Evolutionary conservation across 2,888 invertebrate species (phyloP), one percentile per base, ranked within the genome.

Genomic region (Hyles lineata): DNA sequence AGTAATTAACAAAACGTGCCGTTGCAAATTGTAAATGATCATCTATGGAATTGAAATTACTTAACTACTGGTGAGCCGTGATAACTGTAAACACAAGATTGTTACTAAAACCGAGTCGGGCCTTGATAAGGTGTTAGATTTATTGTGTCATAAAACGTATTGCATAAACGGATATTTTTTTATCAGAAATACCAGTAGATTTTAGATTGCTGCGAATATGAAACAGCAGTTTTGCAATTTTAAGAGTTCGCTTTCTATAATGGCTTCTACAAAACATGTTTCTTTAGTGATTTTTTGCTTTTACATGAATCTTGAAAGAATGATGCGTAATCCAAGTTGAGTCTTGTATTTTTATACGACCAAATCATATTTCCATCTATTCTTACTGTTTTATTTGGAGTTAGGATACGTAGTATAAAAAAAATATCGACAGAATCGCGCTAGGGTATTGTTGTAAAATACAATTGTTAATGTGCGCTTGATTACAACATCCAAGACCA

Each of bases 1-100:
- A 67, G 50, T 67, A 67, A 67, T 67, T 67, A 67, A 67, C 15
- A 43, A 67, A 67, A 67, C 50, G 67, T 67, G 67, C 67, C 67
- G 50, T 67, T 23, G 43, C 67, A 67, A 67, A 67, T 67, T 67
- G 67, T 67, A 50, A 50, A 67, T 50, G 50, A 67, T 67, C 23
- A 50, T 50, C 43, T 50, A 67, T 50, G 23, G 50, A 67, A 67
- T 23, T 67, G 67, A 67, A 23, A 50, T 67, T 67, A 67, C 23
- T 17, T 23, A 67, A 50, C 67, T 67, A 67, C 67, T 23, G 21
- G 67, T 43, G 23, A 55, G 52, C 52, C n/a, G 19, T 43, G 15
- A 43, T 21, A 23, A 23, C 67, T 23, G 50, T 50, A 67, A 50
- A 67, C 23, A 67, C 67, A 15, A 15, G 35, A 43, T 50, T 50